These are phyloP conservation scores for Hormiphora californensis DNA, from an alignment of 37 sponge, comb jelly and placozoan species.

Conservation along the genomic window DNA sequence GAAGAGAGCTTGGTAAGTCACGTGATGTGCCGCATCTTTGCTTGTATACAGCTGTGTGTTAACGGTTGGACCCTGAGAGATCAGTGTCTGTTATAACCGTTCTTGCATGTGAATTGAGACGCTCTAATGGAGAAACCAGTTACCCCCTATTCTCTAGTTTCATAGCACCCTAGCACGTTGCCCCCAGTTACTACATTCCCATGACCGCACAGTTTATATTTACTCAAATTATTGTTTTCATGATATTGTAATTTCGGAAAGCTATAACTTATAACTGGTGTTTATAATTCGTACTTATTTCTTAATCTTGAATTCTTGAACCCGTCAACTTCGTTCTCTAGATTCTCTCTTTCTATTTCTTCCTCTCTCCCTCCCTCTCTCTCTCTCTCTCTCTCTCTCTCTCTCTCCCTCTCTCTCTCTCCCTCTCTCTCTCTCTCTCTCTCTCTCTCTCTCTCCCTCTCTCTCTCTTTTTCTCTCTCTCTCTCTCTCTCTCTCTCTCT, in stretches of 20 bases:
- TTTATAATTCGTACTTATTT: no score
- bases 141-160: no score
- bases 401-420: background rate
- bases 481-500: background rate
- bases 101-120: no score
- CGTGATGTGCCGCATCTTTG: background rate
- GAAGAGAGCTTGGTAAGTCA: background rate
- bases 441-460: background rate
- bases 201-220: no score
- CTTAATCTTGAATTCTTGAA: no score
- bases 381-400: background rate
- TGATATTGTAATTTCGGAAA: no score
- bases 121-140: no score
- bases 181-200: no score
- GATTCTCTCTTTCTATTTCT: background rate
- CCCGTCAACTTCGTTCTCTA: no score
- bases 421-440: slow-evolving; percentile 39
- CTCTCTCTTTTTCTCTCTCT: background rate
- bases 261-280: no score
- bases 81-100: background rate
- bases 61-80: background rate
- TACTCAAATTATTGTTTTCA: no score
- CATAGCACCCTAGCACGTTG: no score
- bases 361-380: background rate
- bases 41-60: background rate